Evolutionary conservation across 2,797 vertebrate genomes (phyloP).

Genomic region (Neosilurus hyrtlii): DNA sequence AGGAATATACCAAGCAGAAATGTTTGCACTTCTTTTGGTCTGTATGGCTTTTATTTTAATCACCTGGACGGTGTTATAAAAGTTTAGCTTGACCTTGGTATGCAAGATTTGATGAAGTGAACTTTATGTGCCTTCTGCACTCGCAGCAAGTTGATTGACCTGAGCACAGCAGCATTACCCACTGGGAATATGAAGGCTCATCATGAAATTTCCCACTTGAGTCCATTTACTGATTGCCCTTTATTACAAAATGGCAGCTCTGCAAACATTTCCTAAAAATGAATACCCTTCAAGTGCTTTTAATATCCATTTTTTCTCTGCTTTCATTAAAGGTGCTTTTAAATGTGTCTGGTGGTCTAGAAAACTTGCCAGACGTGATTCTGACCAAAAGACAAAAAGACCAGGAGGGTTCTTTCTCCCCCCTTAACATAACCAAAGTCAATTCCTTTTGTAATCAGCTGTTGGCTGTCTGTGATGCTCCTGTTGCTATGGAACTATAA

Average conservation of each 20-base stretch:
- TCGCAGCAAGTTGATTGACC: not conserved
- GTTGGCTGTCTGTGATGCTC: not conserved
- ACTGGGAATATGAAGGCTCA: not conserved
- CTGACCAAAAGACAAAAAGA: not conserved
- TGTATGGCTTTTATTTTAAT: not conserved
- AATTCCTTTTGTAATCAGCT: not conserved
- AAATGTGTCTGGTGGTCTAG: not conserved
- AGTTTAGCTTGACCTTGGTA: slow-evolving; percentile 2
- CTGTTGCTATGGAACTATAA: not conserved
- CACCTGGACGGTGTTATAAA: slow-evolving; percentile 10
- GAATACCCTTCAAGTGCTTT: not conserved
- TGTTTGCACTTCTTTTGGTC: not conserved
- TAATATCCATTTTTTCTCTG: not conserved
- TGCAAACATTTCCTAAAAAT: not conserved
- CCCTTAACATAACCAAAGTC: not conserved
- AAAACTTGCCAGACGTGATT: not conserved
- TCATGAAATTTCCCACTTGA: slow-evolving; percentile 5
- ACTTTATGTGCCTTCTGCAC: not conserved
- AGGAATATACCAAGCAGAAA: not conserved
- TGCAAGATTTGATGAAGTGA: slow-evolving; percentile 15
- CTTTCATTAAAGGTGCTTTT: not conserved
- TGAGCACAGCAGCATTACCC: not conserved
- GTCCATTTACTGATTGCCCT: slow-evolving; percentile 1
- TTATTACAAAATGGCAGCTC: slow-evolving; percentile 4
- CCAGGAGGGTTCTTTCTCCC: no score